These are phyloP conservation scores for Pseudorectes ferrugineus DNA, from an alignment of 2,113 vertebrate species.

Conservation along the genomic window DNA sequence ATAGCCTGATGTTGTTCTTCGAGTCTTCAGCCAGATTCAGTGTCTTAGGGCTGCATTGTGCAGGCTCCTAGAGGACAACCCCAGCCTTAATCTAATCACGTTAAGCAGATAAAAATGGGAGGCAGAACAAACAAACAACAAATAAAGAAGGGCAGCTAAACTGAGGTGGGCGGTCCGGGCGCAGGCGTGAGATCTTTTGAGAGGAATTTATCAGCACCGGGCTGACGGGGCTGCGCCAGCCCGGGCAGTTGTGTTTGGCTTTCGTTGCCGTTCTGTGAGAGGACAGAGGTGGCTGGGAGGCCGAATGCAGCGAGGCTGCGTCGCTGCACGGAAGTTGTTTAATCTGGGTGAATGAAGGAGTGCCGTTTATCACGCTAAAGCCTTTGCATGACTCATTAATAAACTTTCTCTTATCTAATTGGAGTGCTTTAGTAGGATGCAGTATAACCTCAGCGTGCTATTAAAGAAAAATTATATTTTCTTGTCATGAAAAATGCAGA, in stretches of 20 bases:
- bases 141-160: background rate
- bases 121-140: background rate
- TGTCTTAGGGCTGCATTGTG: background rate
- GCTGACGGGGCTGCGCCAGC: background rate
- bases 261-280: accelerated
- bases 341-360: background rate
- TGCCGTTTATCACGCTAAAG: background rate
- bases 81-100: background rate
- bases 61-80: background rate
- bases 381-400: slow-evolving; percentile 57
- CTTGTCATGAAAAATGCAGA: slow-evolving; percentile 37
- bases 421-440: background rate
- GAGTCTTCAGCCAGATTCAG: background rate
- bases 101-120: background rate
- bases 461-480: slow-evolving; percentile 56
- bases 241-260: background rate
- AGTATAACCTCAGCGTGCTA: background rate
- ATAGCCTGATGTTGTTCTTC: background rate
- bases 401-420: slow-evolving; percentile 51
- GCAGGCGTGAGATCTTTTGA: background rate
- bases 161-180: background rate
- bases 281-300: background rate
- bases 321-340: background rate
- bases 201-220: background rate
- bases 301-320: accelerated